These are phyloP conservation scores for Malaclemys terrapin DNA, from an alignment of 2,113 vertebrate genomes.

Conservation along the genomic window DNA sequence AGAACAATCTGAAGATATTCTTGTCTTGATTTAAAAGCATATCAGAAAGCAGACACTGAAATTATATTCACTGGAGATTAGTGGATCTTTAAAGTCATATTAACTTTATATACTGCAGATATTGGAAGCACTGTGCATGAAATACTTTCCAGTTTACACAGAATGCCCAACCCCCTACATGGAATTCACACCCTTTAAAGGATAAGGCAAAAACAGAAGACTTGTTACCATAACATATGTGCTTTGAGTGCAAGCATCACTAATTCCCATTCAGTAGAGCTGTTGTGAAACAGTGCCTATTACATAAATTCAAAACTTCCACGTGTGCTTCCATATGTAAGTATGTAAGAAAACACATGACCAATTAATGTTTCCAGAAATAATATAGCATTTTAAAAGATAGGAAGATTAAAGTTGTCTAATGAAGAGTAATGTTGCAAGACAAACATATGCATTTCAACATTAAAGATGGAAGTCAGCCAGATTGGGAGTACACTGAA, in stretches of 20 bases:
- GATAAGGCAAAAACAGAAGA: not conserved
- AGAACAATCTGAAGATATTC: not conserved
- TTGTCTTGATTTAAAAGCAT: not conserved
- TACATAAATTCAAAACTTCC: not conserved
- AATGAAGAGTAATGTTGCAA: not conserved
- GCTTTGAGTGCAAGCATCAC: not conserved
- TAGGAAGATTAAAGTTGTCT: not conserved
- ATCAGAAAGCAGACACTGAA: not conserved
- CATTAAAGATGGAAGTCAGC: not conserved
- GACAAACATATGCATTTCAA: not conserved
- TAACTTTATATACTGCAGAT: not conserved
- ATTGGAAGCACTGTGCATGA: too few relatives aligned
- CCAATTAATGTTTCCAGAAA: not conserved
- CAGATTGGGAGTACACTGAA: not conserved
- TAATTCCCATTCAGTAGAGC: not conserved
- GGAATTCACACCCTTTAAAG: not conserved
- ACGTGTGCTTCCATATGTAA: not conserved
- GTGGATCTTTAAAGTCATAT: not conserved
- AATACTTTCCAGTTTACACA: not conserved
- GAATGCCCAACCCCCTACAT: not conserved
- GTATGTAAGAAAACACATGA: not conserved
- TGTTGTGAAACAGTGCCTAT: accelerated
- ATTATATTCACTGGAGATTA: not conserved
- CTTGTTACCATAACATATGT: not conserved
- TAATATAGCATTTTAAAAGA: not conserved